These are phyloP conservation scores for Pampus argenteus DNA, from an alignment of 2,797 vertebrate genomes.

Conservation along the genomic window DNA sequence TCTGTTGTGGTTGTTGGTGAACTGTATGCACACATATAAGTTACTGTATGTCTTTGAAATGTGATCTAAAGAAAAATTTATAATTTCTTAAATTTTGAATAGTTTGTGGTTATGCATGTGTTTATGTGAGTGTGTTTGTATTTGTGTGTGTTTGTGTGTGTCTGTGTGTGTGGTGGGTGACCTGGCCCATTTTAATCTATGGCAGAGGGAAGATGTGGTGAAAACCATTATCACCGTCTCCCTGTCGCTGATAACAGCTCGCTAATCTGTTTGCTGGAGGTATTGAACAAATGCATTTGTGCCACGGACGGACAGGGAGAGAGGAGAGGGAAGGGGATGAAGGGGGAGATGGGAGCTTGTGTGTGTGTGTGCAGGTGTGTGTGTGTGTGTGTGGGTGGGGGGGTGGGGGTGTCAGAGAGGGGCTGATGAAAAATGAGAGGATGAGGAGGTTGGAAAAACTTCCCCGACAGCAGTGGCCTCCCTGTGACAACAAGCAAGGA, in stretches of 20 bases:
- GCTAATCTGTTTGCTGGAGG: slow-evolving; percentile 97
- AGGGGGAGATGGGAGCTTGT: slow-evolving; percentile 34
- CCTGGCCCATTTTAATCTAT: slow-evolving; percentile 93
- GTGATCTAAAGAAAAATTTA: slow-evolving; percentile 5
- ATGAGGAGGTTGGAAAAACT: slow-evolving; percentile 81
- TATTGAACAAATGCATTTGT: slow-evolving; percentile 94
- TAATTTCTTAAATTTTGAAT: neutral
- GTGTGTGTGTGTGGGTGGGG: neutral
- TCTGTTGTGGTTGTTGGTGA: slow-evolving; percentile 57
- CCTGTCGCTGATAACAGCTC: slow-evolving; percentile 92
- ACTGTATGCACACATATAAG: slow-evolving; percentile 38
- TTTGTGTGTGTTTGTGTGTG: slow-evolving; percentile 32
- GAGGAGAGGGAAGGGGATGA: slow-evolving; percentile 47
- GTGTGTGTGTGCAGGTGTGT: neutral
- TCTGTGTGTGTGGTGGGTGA: slow-evolving; percentile 66
- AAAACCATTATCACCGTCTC: slow-evolving; percentile 96
- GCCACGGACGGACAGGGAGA: slow-evolving; percentile 79
- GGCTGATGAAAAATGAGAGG: slow-evolving; percentile 82
- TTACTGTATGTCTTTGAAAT: slow-evolving; percentile 5
- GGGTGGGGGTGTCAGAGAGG: slow-evolving; percentile 19
- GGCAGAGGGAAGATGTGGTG: slow-evolving; percentile 93
- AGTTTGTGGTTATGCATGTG: slow-evolving; percentile 7
- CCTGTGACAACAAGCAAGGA: slow-evolving; percentile 64
- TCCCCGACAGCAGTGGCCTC: slow-evolving; percentile 67
- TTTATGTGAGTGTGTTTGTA: slow-evolving; percentile 28